These are phyloP conservation scores for Semibalanus balanoides DNA, from an alignment of 1,140 invertebrate genomes.

Conservation along the genomic window DNA sequence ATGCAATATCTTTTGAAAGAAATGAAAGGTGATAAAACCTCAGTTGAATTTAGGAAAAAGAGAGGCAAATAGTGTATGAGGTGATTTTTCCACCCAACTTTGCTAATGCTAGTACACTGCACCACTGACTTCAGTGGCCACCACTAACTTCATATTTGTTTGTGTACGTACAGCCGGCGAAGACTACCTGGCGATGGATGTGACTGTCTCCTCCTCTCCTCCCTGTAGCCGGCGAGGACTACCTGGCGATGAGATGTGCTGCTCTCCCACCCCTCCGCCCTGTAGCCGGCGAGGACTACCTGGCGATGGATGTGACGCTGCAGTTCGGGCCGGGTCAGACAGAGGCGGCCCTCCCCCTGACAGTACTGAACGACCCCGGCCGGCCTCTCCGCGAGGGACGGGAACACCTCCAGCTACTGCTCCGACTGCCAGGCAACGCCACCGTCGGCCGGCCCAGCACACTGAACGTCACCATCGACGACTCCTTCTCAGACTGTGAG, in stretches of 20 bases:
- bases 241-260: constrained; percentile 26
- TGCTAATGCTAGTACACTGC: too few species aligned
- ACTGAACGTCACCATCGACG: constrained; percentile 29
- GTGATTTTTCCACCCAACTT: too few species aligned
- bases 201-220: not conserved
- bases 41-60: too few species aligned
- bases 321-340: constrained; percentile 29
- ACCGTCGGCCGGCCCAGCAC: constrained; percentile 26
- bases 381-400: constrained; percentile 28
- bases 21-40: too few species aligned
- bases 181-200: constrained; percentile 31
- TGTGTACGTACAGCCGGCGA: constrained; percentile 24
- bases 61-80: too few species aligned
- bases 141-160: too few species aligned
- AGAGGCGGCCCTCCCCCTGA: constrained; percentile 25
- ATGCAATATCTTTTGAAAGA: too few species aligned
- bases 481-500: constrained; percentile 31
- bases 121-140: too few species aligned
- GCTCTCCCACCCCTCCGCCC: constrained; percentile 1
- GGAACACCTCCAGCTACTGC: constrained; percentile 28
- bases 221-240: constrained; percentile 23
- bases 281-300: constrained; percentile 31
- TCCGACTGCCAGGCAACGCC: constrained; percentile 28
- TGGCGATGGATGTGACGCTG: constrained; percentile 28
- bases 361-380: constrained; percentile 32